These are phyloP conservation scores for Aporophyla nigra DNA, from an alignment of 2,888 invertebrate genomes.

Conservation along the genomic window DNA sequence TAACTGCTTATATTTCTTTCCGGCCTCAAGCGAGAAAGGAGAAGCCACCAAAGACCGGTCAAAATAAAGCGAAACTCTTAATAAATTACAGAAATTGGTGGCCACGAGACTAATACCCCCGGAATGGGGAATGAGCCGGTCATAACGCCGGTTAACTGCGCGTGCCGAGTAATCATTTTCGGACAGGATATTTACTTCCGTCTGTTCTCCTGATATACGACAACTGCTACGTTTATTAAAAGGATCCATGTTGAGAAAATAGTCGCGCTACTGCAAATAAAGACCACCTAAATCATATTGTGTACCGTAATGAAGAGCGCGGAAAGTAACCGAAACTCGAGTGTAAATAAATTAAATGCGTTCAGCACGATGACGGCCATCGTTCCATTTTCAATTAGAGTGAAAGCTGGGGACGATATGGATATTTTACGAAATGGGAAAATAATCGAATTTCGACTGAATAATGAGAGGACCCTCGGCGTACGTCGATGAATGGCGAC, in stretches of 20 bases:
- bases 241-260: constrained; percentile 65
- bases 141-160: constrained; percentile 88
- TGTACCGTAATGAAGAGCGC: constrained; percentile 65
- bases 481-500: constrained; percentile 82
- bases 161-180: constrained; percentile 89
- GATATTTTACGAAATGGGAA: constrained; percentile 90
- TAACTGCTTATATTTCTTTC: constrained; percentile 86
- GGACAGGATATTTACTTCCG: constrained; percentile 89
- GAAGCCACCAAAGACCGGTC: constrained; percentile 84
- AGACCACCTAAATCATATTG: constrained; percentile 66
- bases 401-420: constrained; percentile 89
- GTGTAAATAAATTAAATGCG: constrained; percentile 84
- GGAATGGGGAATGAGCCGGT: constrained; percentile 89
- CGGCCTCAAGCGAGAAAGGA: constrained; percentile 78
- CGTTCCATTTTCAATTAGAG: constrained; percentile 88
- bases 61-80: constrained; percentile 86
- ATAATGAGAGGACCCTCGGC: constrained; percentile 89
- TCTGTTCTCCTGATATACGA: constrained; percentile 84
- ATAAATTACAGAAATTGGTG: constrained; percentile 90
- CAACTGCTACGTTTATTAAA: constrained; percentile 82
- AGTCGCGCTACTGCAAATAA: constrained; percentile 49
- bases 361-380: constrained; percentile 81
- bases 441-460: constrained; percentile 90
- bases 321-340: constrained; percentile 71
- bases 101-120: constrained; percentile 87